Evolutionary conservation across 2,888 invertebrate genomes (phyloP).

Genomic region (Sarcophaga caerulescens): DNA sequence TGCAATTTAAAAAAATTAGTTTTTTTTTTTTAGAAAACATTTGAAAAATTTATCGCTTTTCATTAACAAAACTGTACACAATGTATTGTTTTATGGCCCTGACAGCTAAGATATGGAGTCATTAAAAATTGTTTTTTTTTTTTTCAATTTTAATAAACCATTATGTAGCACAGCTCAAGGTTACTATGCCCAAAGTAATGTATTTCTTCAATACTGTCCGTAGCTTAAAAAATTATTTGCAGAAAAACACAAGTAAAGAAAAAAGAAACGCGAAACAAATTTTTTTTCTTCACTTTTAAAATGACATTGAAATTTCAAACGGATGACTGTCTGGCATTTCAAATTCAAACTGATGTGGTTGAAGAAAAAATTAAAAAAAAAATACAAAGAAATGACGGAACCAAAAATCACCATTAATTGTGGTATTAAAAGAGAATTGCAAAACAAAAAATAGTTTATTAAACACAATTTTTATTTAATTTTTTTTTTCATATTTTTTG

Average conservation of each 20-base stretch:
- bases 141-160: too few species aligned
- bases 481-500: conserved; percentile 21
- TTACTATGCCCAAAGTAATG: background rate
- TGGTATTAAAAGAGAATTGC: conserved; percentile 1
- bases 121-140: too few species aligned
- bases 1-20: too few species aligned
- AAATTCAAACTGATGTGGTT: conserved; percentile 28
- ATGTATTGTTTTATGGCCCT: too few species aligned
- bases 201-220: background rate
- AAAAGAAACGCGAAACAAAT: background rate
- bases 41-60: too few species aligned
- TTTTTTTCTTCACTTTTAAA: background rate
- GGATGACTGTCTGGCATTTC: conserved; percentile 9
- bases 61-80: too few species aligned
- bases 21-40: too few species aligned
- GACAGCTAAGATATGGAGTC: too few species aligned
- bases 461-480: background rate
- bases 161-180: too few species aligned
- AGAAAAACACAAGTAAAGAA: background rate
- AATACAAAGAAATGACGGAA: conserved; percentile 35
- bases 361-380: conserved; percentile 1
- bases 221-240: background rate
- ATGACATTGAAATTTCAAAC: conserved; percentile 31
- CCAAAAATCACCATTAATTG: conserved; percentile 14
- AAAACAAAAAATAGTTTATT: background rate